Evolutionary conservation across 2,797 vertebrate genomes (phyloP).

Genomic region (Channa striata): DNA sequence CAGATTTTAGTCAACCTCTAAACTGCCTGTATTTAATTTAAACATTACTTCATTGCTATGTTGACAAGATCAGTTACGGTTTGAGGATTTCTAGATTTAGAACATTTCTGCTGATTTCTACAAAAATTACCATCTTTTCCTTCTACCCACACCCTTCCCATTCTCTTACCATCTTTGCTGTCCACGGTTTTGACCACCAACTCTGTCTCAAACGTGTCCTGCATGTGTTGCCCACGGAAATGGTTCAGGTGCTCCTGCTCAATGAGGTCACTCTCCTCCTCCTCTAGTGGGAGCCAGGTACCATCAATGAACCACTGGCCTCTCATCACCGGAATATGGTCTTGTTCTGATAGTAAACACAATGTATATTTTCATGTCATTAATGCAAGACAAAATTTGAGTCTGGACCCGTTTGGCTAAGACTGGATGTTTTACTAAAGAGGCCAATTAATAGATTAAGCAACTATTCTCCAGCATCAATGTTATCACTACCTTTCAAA

Average conservation of each 20-base stretch:
- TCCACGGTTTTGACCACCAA: conserved; percentile 91
- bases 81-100: background rate
- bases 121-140: background rate
- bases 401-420: too few relatives aligned
- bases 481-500: background rate
- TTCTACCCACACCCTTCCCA: background rate
- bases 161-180: conserved; percentile 94
- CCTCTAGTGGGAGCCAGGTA: conserved; percentile 96
- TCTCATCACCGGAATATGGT: conserved; percentile 96
- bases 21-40: background rate
- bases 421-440: too few relatives aligned
- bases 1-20: background rate
- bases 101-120: background rate
- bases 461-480: background rate
- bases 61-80: background rate
- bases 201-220: conserved; percentile 93
- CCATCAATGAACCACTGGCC: conserved; percentile 98
- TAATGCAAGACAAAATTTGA: background rate
- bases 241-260: conserved; percentile 92
- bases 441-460: background rate
- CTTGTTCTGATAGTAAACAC: conserved; percentile 84
- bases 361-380: background rate
- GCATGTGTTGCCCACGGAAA: conserved; percentile 93
- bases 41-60: conserved; percentile 3
- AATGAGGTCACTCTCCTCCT: conserved; percentile 96